Percentiles rank a stretch among this genome's conserved stretches.
Evolutionary conservation across 2,113 vertebrate species (phyloP).

Genomic region (Nycticorax nycticorax): DNA sequence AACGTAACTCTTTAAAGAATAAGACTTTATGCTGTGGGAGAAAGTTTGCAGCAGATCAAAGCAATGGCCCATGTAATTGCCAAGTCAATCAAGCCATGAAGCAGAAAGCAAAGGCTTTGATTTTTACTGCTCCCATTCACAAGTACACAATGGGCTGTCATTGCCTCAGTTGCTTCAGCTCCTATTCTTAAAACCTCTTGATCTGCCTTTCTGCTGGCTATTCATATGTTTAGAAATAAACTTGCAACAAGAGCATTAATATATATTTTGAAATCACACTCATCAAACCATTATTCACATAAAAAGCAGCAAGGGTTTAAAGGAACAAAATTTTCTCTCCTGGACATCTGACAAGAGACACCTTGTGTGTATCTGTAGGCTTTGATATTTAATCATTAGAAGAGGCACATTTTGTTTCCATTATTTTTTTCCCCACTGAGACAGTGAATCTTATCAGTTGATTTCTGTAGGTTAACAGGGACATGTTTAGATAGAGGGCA

Average conservation of each 20-base stretch:
- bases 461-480: conserved; percentile 10
- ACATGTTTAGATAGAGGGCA: background rate
- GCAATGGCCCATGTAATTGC: conserved; percentile 6
- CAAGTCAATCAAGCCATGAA: conserved; percentile 54
- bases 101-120: conserved; percentile 29
- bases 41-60: background rate
- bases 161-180: background rate
- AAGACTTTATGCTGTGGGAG: background rate
- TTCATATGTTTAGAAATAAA: background rate
- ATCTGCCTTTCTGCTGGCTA: background rate
- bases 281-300: background rate
- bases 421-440: background rate
- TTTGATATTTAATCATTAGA: conserved; percentile 23
- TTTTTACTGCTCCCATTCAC: background rate
- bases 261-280: background rate
- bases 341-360: background rate
- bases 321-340: background rate
- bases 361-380: background rate
- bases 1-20: conserved; percentile 16
- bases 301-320: background rate
- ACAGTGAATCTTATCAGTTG: background rate
- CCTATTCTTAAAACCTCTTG: background rate
- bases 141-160: background rate
- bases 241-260: background rate
- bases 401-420: background rate